These are phyloP conservation scores for Drosophila pegasa DNA, from an alignment of 2,888 invertebrate genomes.

Conservation along the genomic window DNA sequence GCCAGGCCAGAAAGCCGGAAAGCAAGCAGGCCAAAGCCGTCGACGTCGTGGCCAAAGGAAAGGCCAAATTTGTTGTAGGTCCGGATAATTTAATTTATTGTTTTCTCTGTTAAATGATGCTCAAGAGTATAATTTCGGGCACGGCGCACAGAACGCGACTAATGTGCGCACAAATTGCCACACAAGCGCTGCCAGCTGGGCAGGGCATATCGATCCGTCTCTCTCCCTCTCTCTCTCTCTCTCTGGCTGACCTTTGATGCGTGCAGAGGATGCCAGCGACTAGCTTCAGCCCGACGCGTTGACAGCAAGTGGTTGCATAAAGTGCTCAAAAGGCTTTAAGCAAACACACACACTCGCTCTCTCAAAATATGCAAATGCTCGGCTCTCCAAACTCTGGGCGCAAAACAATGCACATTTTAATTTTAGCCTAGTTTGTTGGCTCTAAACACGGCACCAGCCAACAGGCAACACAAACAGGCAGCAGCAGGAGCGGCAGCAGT, in stretches of 20 bases:
- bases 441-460: constrained; percentile 54
- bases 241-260: constrained; percentile 65
- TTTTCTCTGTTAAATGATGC: constrained; percentile 77
- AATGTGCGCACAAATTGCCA: constrained; percentile 78
- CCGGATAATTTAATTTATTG: constrained; percentile 81
- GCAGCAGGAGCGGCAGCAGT: constrained; percentile 23
- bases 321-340: constrained; percentile 61
- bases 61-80: constrained; percentile 73
- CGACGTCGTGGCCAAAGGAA: constrained; percentile 42
- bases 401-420: constrained; percentile 78
- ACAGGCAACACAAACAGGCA: constrained; percentile 14
- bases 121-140: constrained; percentile 77
- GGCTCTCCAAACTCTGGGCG: constrained; percentile 56
- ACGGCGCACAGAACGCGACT: constrained; percentile 63
- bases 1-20: constrained; percentile 36
- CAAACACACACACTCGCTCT: constrained; percentile 22
- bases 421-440: constrained; percentile 74
- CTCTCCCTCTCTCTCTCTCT: too few relatives aligned
- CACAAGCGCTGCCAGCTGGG: constrained; percentile 28
- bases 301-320: constrained; percentile 51
- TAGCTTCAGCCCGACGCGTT: constrained; percentile 26
- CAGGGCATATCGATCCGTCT: constrained; percentile 46
- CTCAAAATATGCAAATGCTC: constrained; percentile 66
- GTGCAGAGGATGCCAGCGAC: constrained; percentile 46
- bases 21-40: constrained; percentile 10